Conservation (phyloP, 1,140 invertebrate genomes). For the Achroia grisella region DNA sequence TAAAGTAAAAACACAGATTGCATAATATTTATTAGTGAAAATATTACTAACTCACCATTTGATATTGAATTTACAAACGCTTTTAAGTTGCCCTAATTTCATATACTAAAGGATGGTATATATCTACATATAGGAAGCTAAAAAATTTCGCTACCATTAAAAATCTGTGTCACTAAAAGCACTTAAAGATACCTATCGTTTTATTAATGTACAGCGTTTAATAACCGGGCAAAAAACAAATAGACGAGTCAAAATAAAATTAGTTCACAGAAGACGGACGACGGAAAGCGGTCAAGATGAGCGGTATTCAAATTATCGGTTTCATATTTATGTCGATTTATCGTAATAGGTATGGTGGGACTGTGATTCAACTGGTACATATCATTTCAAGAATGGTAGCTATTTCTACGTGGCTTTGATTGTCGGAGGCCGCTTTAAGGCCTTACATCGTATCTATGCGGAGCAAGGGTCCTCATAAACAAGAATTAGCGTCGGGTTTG, state of each 20-base stretch:
- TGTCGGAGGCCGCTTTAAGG: slow-evolving; percentile 42
- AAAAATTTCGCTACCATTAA: slow-evolving; percentile 46
- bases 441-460: slow-evolving; percentile 42
- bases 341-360: slow-evolving; percentile 22
- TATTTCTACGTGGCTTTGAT: slow-evolving; percentile 32
- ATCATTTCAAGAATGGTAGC: slow-evolving; percentile 25
- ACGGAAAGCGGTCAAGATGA: slow-evolving; percentile 30
- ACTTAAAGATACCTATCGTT: slow-evolving; percentile 43
- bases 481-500: slow-evolving; percentile 64
- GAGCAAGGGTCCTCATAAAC: slow-evolving; percentile 54
- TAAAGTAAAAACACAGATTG: too few species aligned
- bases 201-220: slow-evolving; percentile 33
- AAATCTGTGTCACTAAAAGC: slow-evolving; percentile 43
- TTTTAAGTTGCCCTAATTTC: too few species aligned
- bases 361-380: slow-evolving; percentile 19
- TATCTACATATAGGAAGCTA: slow-evolving; percentile 15
- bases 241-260: neutral
- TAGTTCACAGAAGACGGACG: slow-evolving; percentile 7
- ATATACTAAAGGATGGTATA: slow-evolving; percentile 14
- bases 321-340: slow-evolving; percentile 18
- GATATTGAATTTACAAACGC: too few species aligned
- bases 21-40: too few species aligned
- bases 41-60: too few species aligned
- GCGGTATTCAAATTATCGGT: slow-evolving; percentile 19
- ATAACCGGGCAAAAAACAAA: slow-evolving; percentile 36